Percentiles rank a stretch among this genome's conserved stretches.
Evolutionary conservation across 2,888 invertebrate species (phyloP).

Genomic region (Meteorus cinctellus): DNA sequence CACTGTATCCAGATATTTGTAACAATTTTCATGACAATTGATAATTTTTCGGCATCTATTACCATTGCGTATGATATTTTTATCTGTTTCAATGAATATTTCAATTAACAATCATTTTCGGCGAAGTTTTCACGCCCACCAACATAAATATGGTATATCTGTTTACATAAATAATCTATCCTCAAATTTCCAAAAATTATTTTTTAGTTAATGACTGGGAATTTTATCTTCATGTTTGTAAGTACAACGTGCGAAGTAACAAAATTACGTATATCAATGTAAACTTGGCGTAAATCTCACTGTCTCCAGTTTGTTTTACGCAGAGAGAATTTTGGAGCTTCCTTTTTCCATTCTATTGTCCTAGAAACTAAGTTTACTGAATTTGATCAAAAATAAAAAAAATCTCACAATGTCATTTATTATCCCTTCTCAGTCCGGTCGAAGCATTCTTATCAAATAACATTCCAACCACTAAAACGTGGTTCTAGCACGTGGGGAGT

Average conservation of each 20-base stretch:
- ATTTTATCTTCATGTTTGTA: conserved; percentile 55
- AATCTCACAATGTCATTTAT: no score
- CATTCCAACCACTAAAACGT: conserved; percentile 66
- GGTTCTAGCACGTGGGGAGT: conserved; percentile 43
- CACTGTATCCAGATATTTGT: not conserved
- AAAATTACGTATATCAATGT: not conserved
- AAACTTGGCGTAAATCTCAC: not conserved
- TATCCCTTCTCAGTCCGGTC: not conserved
- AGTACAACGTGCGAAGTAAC: conserved; percentile 67
- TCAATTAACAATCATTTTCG: conserved; percentile 49
- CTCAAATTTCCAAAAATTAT: conserved; percentile 54
- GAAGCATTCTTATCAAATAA: conserved; percentile 10
- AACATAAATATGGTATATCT: conserved; percentile 57
- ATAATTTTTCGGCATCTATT: not conserved
- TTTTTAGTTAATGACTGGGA: conserved; percentile 62
- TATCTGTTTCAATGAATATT: conserved; percentile 51
- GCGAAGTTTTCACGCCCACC: conserved; percentile 55
- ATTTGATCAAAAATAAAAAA: no score
- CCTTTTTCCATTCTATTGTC: not conserved
- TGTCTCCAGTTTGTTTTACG: not conserved
- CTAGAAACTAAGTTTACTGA: not conserved
- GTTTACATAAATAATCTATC: conserved; percentile 60
- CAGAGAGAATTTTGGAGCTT: not conserved
- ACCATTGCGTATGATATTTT: not conserved
- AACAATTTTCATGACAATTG: not conserved